Percentiles rank a stretch among this genome's conserved stretches.
Evolutionary conservation across 1,140 invertebrate genomes (phyloP).

Genomic region (Musca domestica): DNA sequence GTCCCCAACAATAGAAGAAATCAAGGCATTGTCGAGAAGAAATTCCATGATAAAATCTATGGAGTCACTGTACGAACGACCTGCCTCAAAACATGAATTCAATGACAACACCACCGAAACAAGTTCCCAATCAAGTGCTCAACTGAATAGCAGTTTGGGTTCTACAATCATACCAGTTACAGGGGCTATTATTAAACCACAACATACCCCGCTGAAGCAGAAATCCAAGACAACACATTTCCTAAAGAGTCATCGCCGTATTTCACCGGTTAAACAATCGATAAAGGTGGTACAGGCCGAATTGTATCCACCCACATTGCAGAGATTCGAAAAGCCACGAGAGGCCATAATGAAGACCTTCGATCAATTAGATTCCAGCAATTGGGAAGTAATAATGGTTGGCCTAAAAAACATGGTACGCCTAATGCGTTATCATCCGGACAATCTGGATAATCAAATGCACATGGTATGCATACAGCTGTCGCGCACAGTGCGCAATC

Average conservation of each 20-base stretch:
- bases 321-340: conserved; percentile 60
- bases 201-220: conserved; percentile 39
- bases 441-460: conserved; percentile 63
- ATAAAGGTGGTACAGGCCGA: conserved; percentile 44
- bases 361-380: conserved; percentile 67
- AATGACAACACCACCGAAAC: conserved; percentile 35
- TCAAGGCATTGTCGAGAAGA: conserved; percentile 34
- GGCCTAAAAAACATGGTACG: conserved; percentile 72
- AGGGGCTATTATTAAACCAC: conserved; percentile 4
- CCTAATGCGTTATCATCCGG: conserved; percentile 70
- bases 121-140: conserved; percentile 33
- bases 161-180: conserved; percentile 3
- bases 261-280: conserved; percentile 48
- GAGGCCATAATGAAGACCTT: conserved; percentile 65
- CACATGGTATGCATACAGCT: conserved; percentile 67
- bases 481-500: conserved; percentile 76
- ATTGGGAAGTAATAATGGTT: conserved; percentile 83
- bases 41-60: conserved; percentile 34
- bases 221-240: conserved; percentile 47
- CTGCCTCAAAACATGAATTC: conserved; percentile 39
- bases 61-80: conserved; percentile 38
- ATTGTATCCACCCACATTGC: conserved; percentile 41
- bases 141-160: conserved; percentile 25
- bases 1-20: conserved; percentile 28
- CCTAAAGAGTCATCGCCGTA: conserved; percentile 36